Evolutionary conservation across 2,797 vertebrate species (phyloP).

Genomic region (Platyrinchus mystaceus): DNA sequence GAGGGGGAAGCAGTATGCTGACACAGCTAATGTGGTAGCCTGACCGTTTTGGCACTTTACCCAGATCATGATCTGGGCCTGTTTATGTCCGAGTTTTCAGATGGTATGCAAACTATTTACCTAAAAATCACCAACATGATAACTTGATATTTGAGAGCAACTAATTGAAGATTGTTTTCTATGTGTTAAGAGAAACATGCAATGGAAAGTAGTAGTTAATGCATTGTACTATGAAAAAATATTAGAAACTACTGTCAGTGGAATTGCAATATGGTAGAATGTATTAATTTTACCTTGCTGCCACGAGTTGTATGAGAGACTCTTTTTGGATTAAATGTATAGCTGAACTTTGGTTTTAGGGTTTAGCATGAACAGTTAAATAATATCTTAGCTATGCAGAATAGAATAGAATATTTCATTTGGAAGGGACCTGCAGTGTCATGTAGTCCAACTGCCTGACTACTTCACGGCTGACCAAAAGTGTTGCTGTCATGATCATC

Average conservation of each 20-base stretch:
- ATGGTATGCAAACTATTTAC: neutral
- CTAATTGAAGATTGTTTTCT: neutral
- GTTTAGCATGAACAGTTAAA: neutral
- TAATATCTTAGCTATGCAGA: neutral
- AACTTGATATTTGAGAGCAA: neutral
- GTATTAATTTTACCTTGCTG: neutral
- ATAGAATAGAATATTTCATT: neutral
- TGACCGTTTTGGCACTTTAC: neutral
- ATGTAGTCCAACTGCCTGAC: neutral
- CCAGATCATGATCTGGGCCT: neutral
- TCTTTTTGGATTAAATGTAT: neutral
- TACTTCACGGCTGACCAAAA: neutral
- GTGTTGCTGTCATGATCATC: neutral
- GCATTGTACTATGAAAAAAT: neutral
- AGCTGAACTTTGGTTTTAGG: neutral
- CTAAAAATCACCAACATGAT: neutral
- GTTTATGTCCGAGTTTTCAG: neutral
- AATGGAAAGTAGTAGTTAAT: neutral
- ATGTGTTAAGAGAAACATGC: neutral
- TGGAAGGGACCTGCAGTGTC: rapidly evolving
- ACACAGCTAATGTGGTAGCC: neutral
- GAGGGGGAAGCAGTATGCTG: slow-evolving; percentile 28
- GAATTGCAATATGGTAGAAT: neutral
- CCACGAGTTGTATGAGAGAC: neutral
- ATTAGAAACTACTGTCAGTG: neutral